Base-by-base conservation (phyloP, 2,888 invertebrate genomes). In the Tetramorium bicarinatum region DNA sequence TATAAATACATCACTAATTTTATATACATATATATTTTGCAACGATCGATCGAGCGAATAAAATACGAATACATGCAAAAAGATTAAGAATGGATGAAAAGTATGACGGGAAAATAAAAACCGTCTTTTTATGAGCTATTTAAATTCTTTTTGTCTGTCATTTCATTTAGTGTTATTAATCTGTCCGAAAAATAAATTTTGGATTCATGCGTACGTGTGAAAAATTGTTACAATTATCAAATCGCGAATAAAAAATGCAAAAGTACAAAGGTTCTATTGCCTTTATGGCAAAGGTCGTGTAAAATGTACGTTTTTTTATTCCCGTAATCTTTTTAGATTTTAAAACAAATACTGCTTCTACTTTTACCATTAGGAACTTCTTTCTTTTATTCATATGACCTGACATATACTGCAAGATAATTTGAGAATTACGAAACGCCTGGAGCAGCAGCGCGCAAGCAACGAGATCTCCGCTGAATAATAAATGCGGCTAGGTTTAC, bases 361-460 rank as follows among this genome's bases (percentile, higher is more conserved):
- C 13, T 62, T 61, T 13, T 38, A 44, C 15, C 1, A 1, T n/a
- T 44, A 64, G 7, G 1, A 75, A 29, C 15, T 18, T 34, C 4
- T 49, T 21, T 76, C 11, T 49, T 76, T 76, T 49, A 76, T 64
- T 76, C 38, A 49, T 61, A 74, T 49, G 21, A 38, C 29, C 62
- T 3, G 8, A 47, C n/a, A 3, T 66, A 0, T 6, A 74, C 61
- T 8, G 44, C 25, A 8, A 11, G 6, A 64, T 64, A 49, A 66
- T 76, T 47, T 18, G 29, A 62, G 38, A 72, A 21, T 72, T 72
- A 29, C 11, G 49, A 69, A n/a, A 2, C 69, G 67, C 25, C 4
- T 13, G 69, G 13, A 69, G 49, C n/a, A 49, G 29, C 29, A 47
- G 11, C 21, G 18, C 21, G 21, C 25, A 18, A 15, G 29, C 29